phyloP scores from a whole-genome alignment of 2,797 vertebrate genomes.

The Etheostoma perlongum region DNA sequence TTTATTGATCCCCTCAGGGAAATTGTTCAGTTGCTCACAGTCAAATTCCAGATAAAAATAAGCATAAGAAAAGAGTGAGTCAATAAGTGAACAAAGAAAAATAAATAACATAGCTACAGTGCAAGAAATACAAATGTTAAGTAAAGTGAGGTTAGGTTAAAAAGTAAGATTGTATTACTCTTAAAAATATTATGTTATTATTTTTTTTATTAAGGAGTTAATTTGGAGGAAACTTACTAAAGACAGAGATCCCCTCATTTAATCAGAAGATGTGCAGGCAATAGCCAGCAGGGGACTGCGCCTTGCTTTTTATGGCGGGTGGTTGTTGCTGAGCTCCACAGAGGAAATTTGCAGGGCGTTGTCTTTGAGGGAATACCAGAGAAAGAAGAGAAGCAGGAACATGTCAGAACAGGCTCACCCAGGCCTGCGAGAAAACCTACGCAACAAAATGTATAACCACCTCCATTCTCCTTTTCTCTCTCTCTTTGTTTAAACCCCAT shows the following conservation, averaged over 20 bases:
- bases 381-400: conserved; percentile 58
- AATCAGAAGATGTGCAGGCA: neutral
- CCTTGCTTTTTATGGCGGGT: neutral
- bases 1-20: no score
- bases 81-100: no score
- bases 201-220: neutral
- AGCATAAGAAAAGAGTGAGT: no score
- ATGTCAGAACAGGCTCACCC: conserved; percentile 76
- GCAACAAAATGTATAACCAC: conserved; percentile 20
- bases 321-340: conserved; percentile 9
- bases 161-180: no score
- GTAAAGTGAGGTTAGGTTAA: no score
- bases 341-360: conserved; percentile 79
- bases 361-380: conserved; percentile 68
- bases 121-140: no score
- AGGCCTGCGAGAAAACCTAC: conserved; percentile 50
- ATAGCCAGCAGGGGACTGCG: neutral
- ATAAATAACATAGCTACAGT: no score
- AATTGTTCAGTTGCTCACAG: no score
- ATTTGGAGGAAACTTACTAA: conserved; percentile 3
- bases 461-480: neutral
- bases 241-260: neutral
- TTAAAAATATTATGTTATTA: neutral
- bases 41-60: no score
- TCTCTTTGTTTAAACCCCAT: neutral